phyloP scores from a whole-genome alignment of 2,888 invertebrate species.

The Hypena proboscidalis region DNA sequence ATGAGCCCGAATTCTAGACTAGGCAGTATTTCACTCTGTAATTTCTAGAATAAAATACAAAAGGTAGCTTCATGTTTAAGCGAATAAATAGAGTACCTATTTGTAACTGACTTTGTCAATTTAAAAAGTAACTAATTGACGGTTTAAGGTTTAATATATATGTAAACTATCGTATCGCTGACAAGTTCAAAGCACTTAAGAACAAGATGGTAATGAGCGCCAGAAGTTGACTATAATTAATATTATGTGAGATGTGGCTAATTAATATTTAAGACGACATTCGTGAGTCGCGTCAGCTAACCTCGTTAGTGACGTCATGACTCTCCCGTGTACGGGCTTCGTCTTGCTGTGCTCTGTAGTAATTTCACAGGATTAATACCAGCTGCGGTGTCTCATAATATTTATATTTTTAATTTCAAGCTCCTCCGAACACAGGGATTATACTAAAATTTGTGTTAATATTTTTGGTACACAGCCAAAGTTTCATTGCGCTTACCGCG shows the following conservation, averaged over 20 bases:
- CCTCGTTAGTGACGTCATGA: conserved; percentile 36
- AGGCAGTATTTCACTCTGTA: conserved; percentile 5
- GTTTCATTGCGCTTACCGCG: conserved; percentile 37
- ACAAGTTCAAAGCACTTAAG: conserved; percentile 16
- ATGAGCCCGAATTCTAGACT: no score
- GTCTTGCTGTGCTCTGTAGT: conserved; percentile 43
- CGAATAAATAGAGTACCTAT: neutral
- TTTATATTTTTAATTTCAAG: conserved; percentile 75
- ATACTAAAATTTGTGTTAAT: conserved; percentile 55
- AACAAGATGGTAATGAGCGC: conserved; percentile 27
- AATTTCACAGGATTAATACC: conserved; percentile 57
- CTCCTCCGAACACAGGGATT: conserved; percentile 55
- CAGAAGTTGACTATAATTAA: conserved; percentile 28
- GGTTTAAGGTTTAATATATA: neutral
- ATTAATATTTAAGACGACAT: conserved; percentile 26
- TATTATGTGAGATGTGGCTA: conserved; percentile 26
- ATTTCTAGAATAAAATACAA: conserved; percentile 27
- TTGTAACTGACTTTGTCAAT: conserved; percentile 1
- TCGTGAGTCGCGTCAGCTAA: conserved; percentile 26
- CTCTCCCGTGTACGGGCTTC: conserved; percentile 46
- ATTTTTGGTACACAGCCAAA: conserved; percentile 56
- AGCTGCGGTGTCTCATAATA: conserved; percentile 67
- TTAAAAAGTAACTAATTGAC: conserved; percentile 12
- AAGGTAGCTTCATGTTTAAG: neutral
- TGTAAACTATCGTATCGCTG: conserved; percentile 6